Evolutionary conservation across 2,797 vertebrate species (phyloP), one percentile per base, ranked within the genome.

Genomic region (Pangasius djambal): DNA sequence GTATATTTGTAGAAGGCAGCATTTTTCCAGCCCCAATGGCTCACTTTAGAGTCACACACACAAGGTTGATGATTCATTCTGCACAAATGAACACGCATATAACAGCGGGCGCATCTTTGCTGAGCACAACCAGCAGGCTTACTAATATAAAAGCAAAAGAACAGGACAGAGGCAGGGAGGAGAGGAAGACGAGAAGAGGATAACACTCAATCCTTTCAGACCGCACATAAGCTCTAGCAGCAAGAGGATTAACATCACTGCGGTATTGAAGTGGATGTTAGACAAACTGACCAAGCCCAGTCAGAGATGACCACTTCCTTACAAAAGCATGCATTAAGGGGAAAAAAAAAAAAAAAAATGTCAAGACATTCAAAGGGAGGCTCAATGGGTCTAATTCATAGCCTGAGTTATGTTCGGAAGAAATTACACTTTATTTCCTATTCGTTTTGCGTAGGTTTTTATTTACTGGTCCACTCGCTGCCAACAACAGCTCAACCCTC

Each of bases 401-500:
- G 57, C n/a, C 70, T 0, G 55, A 86, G 85, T 52, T 70, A 65
- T 37, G 88, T 37, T 83, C 22, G 44, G 28, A 69, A 67, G 44
- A 85, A 84, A 87, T 85, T 37, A 87, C 86, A 77, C 22, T 31
- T 48, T 89, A 69, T 87, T 57, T 87, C 87, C 83, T 50, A 44
- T 81, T 88, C 20, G 15, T n/a, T 90, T 37, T 88, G 44, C 50
- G 22, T 70, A 50, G 72, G 57, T 74, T 88, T 59, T 44, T 90
- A 74, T 86, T 85, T 88, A 90, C 82, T 63, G 31, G 31, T n/a
- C 72, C 55, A 1, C 83, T 57, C 40, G 94, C 55, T 95, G 94
- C 93, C 96, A 95, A 94, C 93, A 92, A 85, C 93, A 93, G 94
- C 92, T 94, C 92, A 94, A 94, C 93, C 93, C 75, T 89, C 48